Evolutionary conservation across 2,888 invertebrate genomes (phyloP).

Genomic region (Drosophila demipolita): DNA sequence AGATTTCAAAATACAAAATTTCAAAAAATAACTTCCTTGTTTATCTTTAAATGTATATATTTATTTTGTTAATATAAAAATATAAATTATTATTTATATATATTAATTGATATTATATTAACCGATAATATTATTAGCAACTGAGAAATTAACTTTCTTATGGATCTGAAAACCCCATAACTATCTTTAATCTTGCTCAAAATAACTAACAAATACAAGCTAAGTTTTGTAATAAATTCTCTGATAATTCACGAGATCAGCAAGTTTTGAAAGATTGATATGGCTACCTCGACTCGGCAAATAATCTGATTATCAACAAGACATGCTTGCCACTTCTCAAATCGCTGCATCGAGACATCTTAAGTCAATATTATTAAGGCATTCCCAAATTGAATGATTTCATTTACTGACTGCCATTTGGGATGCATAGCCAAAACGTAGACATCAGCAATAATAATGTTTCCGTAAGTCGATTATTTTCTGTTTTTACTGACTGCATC

Average conservation of each 20-base stretch:
- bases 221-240: not conserved
- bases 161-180: no score
- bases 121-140: not conserved
- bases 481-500: not conserved
- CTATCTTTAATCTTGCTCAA: no score
- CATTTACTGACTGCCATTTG: not conserved
- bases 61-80: not conserved
- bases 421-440: not conserved
- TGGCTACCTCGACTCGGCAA: not conserved
- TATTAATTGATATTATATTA: not conserved
- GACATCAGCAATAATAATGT: not conserved
- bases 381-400: not conserved
- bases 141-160: not conserved
- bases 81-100: not conserved
- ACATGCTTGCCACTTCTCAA: not conserved
- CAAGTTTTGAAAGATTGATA: not conserved
- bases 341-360: not conserved
- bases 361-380: not conserved
- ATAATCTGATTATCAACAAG: not conserved
- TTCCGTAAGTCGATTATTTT: slow-evolving; percentile 19
- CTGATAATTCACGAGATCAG: not conserved
- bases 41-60: not conserved
- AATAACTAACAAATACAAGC: no score
- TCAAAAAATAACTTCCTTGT: not conserved
- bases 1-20: not conserved